phyloP scores from a whole-genome alignment of 2,797 vertebrate species.

The Mycteria americana region DNA sequence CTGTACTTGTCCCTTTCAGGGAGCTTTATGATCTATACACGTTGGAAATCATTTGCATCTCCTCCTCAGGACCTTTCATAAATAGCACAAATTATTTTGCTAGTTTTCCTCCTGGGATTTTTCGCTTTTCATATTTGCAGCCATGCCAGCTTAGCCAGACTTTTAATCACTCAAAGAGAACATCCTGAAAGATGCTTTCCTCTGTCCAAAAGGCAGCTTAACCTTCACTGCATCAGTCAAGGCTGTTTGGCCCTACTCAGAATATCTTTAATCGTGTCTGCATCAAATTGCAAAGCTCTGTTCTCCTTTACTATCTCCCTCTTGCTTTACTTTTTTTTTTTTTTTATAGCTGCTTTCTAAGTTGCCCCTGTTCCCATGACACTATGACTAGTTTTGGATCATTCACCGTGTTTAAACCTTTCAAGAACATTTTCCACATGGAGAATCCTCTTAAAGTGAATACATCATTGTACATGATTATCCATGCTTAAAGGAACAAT shows the following conservation, averaged over 20 bases:
- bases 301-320: neutral
- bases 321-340: neutral
- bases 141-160: neutral
- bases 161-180: neutral
- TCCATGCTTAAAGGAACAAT: conserved; percentile 60
- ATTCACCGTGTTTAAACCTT: conserved; percentile 62
- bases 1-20: neutral
- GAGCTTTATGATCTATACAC: neutral
- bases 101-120: neutral
- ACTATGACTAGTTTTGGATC: conserved; percentile 43
- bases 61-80: neutral
- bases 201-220: neutral
- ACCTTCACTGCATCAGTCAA: neutral
- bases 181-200: neutral
- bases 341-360: neutral
- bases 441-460: conserved; percentile 56
- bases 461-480: conserved; percentile 63
- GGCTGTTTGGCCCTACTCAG: neutral
- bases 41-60: neutral
- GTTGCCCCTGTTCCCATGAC: neutral
- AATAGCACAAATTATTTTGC: neutral
- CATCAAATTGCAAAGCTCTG: neutral
- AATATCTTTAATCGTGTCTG: neutral
- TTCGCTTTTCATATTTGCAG: neutral
- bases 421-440: conserved; percentile 68